Percentiles rank a stretch among this genome's conserved stretches.
These are phyloP conservation scores for Euura saliciscinereae DNA, from an alignment of 1,140 invertebrate genomes.

Conservation along the genomic window DNA sequence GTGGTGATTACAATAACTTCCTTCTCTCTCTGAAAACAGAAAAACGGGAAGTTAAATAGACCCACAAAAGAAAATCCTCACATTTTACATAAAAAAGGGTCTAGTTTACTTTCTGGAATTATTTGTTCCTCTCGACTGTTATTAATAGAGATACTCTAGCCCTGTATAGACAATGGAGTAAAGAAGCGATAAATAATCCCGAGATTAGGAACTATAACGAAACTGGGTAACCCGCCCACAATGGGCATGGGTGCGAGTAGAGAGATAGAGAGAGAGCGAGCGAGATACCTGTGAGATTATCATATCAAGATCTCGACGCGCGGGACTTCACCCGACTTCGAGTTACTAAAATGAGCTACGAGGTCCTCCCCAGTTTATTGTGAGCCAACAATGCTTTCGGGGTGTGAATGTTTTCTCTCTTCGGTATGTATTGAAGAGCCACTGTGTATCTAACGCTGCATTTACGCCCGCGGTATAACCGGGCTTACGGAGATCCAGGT, in stretches of 20 bases:
- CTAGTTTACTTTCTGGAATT: too few relatives aligned
- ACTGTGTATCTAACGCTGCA: too few relatives aligned
- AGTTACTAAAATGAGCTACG: constrained; percentile 1
- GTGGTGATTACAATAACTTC: too few relatives aligned
- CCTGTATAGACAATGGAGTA: background rate
- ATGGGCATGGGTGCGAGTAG: background rate
- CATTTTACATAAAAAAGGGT: too few relatives aligned
- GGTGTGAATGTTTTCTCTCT: background rate
- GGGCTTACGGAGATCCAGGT: background rate
- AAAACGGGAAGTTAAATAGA: too few relatives aligned
- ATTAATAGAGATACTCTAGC: too few relatives aligned
- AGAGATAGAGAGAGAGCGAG: background rate
- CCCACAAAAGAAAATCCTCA: too few relatives aligned
- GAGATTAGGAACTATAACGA: background rate
- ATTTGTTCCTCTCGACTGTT: too few relatives aligned
- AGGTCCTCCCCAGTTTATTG: background rate
- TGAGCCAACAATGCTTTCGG: background rate
- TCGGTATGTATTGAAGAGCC: too few relatives aligned
- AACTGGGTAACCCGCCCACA: background rate
- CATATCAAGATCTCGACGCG: background rate
- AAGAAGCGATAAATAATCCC: background rate
- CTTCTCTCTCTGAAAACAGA: too few relatives aligned
- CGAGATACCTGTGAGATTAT: background rate
- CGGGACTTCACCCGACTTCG: background rate
- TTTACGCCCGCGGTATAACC: too few relatives aligned